phyloP scores from a whole-genome alignment of 2,113 vertebrate genomes.

The Tupaia tana region DNA sequence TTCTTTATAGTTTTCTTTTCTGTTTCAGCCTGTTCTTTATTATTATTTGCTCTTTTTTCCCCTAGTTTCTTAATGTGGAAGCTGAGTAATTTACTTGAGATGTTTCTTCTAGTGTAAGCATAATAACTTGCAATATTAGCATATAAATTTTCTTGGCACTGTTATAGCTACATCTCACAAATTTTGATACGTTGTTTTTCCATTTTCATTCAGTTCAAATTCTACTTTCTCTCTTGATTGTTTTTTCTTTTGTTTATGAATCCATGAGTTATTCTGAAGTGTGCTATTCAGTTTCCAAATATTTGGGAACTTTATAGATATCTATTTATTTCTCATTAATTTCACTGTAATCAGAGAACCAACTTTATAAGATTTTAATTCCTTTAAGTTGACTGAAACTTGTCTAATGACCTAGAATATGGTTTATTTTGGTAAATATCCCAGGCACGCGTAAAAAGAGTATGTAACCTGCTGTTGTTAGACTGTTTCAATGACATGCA shows the following conservation, averaged over 20 bases:
- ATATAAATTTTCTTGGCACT: not conserved
- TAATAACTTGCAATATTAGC: not conserved
- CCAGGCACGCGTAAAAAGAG: not conserved
- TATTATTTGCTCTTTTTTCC: not conserved
- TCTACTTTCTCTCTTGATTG: not conserved
- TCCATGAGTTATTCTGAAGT: not conserved
- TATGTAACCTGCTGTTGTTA: not conserved
- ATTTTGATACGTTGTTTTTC: not conserved
- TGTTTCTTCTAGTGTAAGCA: not conserved
- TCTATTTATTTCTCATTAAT: slow-evolving; percentile 47
- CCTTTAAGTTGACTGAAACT: slow-evolving; percentile 8
- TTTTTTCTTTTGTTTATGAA: slow-evolving; percentile 1
- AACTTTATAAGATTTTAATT: slow-evolving; percentile 25
- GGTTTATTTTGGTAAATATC: not conserved
- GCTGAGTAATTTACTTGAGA: not conserved
- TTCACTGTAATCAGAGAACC: not conserved
- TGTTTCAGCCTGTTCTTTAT: not conserved
- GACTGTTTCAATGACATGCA: not conserved
- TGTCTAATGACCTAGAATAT: not conserved
- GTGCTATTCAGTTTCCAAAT: slow-evolving; percentile 40
- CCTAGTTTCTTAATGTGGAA: not conserved
- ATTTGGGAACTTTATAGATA: slow-evolving; percentile 25
- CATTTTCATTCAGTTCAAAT: not conserved
- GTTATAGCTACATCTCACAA: not conserved
- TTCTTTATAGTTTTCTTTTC: not conserved